Conservation (phyloP, 2,113 vertebrate species). For the Cyprinodon brontotheroides region DNA sequence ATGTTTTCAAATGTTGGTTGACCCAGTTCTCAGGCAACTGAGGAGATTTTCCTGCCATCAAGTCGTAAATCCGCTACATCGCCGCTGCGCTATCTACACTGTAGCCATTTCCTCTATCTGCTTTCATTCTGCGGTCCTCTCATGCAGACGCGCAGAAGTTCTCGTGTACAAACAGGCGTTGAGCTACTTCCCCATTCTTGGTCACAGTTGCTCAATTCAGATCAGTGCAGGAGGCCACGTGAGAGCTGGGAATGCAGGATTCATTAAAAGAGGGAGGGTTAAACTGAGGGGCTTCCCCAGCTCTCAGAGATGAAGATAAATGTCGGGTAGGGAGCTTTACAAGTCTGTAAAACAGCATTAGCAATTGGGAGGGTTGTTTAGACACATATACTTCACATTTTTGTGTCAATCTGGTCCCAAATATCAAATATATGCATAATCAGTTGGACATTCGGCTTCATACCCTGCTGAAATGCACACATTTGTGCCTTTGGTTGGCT, state of each 20-base stretch:
- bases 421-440: neutral
- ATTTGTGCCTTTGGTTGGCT: neutral
- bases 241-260: slow-evolving; percentile 73
- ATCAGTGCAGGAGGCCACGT: slow-evolving; percentile 62
- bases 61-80: slow-evolving; percentile 17
- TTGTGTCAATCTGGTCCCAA: neutral
- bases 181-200: slow-evolving; percentile 76
- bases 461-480: neutral
- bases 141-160: slow-evolving; percentile 32
- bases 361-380: neutral
- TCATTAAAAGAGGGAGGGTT: slow-evolving; percentile 48
- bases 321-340: slow-evolving; percentile 40
- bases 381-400: neutral
- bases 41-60: slow-evolving; percentile 42
- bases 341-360: slow-evolving; percentile 20
- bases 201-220: slow-evolving; percentile 74
- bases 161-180: slow-evolving; percentile 71
- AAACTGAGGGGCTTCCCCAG: slow-evolving; percentile 54
- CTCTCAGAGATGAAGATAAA: slow-evolving; percentile 52
- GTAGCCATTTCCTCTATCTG: slow-evolving; percentile 45
- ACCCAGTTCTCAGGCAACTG: slow-evolving; percentile 46
- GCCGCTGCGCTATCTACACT: slow-evolving; percentile 10
- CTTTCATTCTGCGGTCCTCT: slow-evolving; percentile 37
- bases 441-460: neutral
- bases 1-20: slow-evolving; percentile 21